A percentile compares a stretch with the other conserved stretches of the same genome.
Evolutionary conservation across 2,888 invertebrate genomes (phyloP).

Genomic region (Meteorus cinctellus): DNA sequence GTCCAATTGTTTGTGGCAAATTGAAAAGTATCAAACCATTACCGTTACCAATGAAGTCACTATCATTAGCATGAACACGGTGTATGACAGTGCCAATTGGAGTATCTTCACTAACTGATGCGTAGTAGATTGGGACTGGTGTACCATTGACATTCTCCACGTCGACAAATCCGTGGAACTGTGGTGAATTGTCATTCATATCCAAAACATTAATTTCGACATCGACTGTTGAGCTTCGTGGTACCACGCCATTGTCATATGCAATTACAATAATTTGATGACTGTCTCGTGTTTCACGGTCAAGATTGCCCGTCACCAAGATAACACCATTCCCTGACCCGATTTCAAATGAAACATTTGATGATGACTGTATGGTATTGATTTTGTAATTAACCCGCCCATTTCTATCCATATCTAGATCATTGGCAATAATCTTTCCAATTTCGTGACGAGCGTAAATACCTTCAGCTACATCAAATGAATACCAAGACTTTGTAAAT

Average conservation of each 20-base stretch:
- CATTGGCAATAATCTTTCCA: conserved; percentile 85
- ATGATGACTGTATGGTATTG: conserved; percentile 39
- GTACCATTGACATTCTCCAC: conserved; percentile 72
- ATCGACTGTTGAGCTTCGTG: conserved; percentile 82
- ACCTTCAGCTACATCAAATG: conserved; percentile 87
- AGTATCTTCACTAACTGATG: conserved; percentile 83
- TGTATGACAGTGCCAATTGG: conserved; percentile 84
- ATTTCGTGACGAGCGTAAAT: conserved; percentile 81
- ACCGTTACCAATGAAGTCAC: conserved; percentile 89
- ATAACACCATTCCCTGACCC: conserved; percentile 81
- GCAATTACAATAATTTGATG: conserved; percentile 84
- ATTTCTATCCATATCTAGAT: conserved; percentile 87
- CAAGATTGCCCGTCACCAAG: conserved; percentile 84
- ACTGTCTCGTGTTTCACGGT: conserved; percentile 82
- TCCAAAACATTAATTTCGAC: conserved; percentile 88
- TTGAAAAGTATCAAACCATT: conserved; percentile 89
- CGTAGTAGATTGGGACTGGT: conserved; percentile 82
- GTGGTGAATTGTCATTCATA: conserved; percentile 88
- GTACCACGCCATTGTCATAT: conserved; percentile 81
- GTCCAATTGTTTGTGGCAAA: conserved; percentile 77
- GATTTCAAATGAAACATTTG: conserved; percentile 76
- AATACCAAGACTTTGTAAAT: conserved; percentile 88
- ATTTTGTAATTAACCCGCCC: conserved; percentile 83
- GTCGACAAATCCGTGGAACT: conserved; percentile 86
- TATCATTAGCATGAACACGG: conserved; percentile 87